These are phyloP conservation scores for Digitonthophagus gazella DNA, from an alignment of 2,888 invertebrate species.

Conservation along the genomic window DNA sequence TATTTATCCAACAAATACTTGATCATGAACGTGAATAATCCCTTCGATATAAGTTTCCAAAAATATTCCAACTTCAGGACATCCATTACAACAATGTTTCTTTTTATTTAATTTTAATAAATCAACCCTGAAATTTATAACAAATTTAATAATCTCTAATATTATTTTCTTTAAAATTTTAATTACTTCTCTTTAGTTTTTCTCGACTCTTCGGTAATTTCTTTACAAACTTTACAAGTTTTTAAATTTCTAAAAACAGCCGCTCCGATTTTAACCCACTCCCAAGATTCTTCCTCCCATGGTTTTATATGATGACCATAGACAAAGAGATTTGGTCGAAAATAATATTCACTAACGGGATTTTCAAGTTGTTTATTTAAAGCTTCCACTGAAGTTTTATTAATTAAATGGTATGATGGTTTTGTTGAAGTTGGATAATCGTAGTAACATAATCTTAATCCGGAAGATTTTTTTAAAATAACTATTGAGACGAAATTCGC, in stretches of 20 bases:
- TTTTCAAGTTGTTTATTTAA: constrained; percentile 51
- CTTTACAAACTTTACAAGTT: constrained; percentile 3
- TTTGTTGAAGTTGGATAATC: constrained; percentile 31
- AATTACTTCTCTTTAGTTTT: background rate
- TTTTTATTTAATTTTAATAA: background rate
- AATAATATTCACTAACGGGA: constrained; percentile 51
- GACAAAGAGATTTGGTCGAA: constrained; percentile 59
- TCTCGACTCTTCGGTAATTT: background rate
- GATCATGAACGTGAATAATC: background rate
- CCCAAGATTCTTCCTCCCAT: constrained; percentile 58
- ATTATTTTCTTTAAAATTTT: too few species aligned
- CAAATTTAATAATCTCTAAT: too few species aligned
- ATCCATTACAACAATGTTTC: background rate
- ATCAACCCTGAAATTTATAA: background rate
- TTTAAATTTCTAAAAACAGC: constrained; percentile 55
- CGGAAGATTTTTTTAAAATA: constrained; percentile 39
- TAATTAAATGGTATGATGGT: constrained; percentile 56
- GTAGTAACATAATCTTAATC: constrained; percentile 46
- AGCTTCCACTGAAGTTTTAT: constrained; percentile 55
- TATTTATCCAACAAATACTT: background rate
- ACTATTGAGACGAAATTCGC: constrained; percentile 60
- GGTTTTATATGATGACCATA: constrained; percentile 47
- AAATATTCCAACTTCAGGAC: background rate
- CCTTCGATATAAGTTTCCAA: background rate
- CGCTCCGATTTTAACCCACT: constrained; percentile 58